Evolutionary conservation across 2,113 vertebrate species (phyloP).

Genomic region (Galemys pyrenaicus): DNA sequence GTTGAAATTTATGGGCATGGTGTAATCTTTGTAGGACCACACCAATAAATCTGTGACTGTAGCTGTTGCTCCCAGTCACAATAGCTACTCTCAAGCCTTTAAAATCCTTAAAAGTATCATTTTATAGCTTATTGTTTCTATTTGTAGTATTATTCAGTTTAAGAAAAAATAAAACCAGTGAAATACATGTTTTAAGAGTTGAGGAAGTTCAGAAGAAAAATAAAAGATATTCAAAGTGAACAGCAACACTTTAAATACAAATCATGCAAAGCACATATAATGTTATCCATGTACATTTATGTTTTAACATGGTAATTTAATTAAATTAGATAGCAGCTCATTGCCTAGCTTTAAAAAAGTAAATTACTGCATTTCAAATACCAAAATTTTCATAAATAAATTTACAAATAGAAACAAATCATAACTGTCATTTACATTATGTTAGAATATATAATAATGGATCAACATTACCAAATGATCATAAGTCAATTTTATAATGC

Average conservation of each 20-base stretch:
- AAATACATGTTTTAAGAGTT: neutral
- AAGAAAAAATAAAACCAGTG: neutral
- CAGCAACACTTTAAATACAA: constrained; percentile 12
- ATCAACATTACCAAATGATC: neutral
- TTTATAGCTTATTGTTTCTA: neutral
- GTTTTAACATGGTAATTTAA: neutral
- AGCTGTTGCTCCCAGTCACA: neutral
- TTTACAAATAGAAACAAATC: neutral
- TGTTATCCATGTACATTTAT: neutral
- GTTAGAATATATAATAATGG: neutral
- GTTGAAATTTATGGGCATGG: neutral
- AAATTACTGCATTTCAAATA: neutral
- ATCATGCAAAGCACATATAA: neutral
- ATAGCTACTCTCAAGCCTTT: neutral
- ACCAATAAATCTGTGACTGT: neutral
- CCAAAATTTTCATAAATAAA: neutral
- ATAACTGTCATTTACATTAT: neutral
- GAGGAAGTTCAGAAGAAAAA: neutral
- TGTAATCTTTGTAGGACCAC: neutral
- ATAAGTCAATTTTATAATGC: neutral
- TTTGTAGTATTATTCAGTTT: neutral
- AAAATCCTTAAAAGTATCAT: neutral
- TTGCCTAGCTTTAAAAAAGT: neutral
- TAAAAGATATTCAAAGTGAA: neutral
- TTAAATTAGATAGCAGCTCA: neutral